Evolutionary conservation across 1,140 invertebrate genomes (phyloP).

Genomic region (Ceratosolen solmsi): DNA sequence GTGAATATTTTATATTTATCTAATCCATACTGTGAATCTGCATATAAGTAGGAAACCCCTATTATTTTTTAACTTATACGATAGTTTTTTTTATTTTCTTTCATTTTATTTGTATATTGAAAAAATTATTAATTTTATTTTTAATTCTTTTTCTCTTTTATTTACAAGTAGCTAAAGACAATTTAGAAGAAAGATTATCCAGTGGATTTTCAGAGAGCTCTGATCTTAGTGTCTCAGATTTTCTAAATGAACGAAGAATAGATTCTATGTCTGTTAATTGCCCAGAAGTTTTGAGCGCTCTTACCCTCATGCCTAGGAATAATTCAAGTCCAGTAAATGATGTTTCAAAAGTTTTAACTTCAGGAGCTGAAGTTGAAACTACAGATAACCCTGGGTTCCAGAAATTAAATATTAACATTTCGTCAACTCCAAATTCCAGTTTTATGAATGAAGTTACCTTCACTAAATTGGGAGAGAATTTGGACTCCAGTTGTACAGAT

Average conservation of each 20-base stretch:
- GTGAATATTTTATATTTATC: neutral
- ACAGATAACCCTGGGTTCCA: constrained; percentile 67
- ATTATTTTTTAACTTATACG: no score
- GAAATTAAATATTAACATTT: constrained; percentile 64
- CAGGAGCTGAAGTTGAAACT: constrained; percentile 67
- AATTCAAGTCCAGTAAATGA: constrained; percentile 54
- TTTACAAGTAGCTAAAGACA: constrained; percentile 57
- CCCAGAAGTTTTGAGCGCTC: constrained; percentile 66
- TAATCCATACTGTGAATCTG: no score
- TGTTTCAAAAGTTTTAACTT: constrained; percentile 64
- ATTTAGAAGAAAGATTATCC: constrained; percentile 63
- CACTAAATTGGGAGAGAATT: constrained; percentile 55
- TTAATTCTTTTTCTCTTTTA: neutral
- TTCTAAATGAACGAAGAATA: constrained; percentile 60
- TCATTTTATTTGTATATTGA: neutral
- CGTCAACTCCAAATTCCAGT: constrained; percentile 52
- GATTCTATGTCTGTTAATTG: constrained; percentile 60
- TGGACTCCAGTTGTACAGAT: constrained; percentile 55
- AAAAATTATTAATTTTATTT: neutral
- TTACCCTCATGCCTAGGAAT: constrained; percentile 66
- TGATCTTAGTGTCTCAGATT: constrained; percentile 62
- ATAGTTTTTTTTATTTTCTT: no score
- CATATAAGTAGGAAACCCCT: no score
- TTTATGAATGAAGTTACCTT: constrained; percentile 59
- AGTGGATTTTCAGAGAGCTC: constrained; percentile 63